Conservation (phyloP, 2,797 vertebrate genomes). For the Dermochelys coriacea region DNA sequence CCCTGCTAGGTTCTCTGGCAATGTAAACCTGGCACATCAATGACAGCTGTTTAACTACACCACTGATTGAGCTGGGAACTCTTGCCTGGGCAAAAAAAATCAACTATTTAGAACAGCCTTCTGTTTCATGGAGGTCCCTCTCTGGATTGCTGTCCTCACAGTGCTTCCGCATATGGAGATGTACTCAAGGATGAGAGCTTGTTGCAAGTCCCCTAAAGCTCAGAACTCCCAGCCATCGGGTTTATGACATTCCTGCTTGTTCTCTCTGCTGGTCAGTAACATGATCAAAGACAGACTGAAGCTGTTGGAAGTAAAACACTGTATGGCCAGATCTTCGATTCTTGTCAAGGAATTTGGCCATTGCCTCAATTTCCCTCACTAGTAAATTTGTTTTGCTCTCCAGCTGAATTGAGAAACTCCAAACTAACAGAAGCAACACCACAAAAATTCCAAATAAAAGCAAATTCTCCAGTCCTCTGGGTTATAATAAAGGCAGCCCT, state of each 20-base stretch:
- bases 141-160: conserved; percentile 24
- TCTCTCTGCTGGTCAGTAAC: background rate
- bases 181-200: background rate
- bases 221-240: background rate
- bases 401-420: background rate
- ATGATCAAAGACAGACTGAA: background rate
- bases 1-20: background rate
- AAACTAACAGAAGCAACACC: background rate
- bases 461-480: background rate
- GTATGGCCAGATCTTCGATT: background rate
- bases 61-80: background rate
- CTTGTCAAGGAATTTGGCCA: background rate
- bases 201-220: background rate
- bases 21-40: background rate
- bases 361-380: background rate
- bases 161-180: background rate
- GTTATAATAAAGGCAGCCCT: background rate
- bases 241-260: background rate
- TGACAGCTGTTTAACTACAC: background rate
- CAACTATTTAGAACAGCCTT: background rate
- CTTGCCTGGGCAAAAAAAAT: background rate
- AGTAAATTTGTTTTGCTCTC: background rate
- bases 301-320: background rate
- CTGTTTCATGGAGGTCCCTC: conserved; percentile 11
- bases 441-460: background rate